Evolutionary conservation across 2,797 vertebrate genomes (phyloP), one percentile per base, ranked within the genome.

Genomic region (Aselliscus stoliczkanus): DNA sequence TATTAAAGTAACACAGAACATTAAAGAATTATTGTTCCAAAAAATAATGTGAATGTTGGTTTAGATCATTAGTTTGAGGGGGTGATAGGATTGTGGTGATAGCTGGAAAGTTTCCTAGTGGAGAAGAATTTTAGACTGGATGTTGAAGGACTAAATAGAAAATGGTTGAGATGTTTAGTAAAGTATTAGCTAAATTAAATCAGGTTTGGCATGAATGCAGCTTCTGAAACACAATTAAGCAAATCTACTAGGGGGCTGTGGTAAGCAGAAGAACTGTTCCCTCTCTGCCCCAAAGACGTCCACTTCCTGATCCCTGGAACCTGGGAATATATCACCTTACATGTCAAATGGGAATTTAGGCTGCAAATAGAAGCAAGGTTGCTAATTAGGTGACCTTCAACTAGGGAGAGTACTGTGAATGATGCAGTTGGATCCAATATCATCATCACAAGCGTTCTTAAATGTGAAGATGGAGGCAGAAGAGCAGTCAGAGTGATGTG

Each of bases 191-290:
- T 89, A 37, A 85, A 83, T 87, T 90, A 89, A 88, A 89, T 37
- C 64, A 80, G 27, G 42, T 88, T 18, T 4, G 42, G 17, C 23
- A 10, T 79, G 39, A 79, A 37, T 42, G 23, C 5, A 65, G 70
- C 8, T 84, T 93, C 60, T 72, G 42, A 97, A 93, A 87, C 34
- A 93, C 37, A 89, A 15, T 70, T 72, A 89, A 91, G 70, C 12
- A 75, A 91, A 54, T 75, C 58, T 64, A 11, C 52, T 21, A 73
- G 44, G 93, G 84, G 25, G 21, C 7, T 67, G 37, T 75, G 39
- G 17, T 72, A 52, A 34, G 31, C 65, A 84, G 56, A 87, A 84
- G 67, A 79, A 79, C 56, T 6, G 18, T 9, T 37, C 20, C 5
- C 11, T 70, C 18, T 39, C 4, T 39, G 21, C 5, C 7, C 29